Evolutionary conservation across 2,797 vertebrate genomes (phyloP).

Genomic region (Chelmon rostratus): DNA sequence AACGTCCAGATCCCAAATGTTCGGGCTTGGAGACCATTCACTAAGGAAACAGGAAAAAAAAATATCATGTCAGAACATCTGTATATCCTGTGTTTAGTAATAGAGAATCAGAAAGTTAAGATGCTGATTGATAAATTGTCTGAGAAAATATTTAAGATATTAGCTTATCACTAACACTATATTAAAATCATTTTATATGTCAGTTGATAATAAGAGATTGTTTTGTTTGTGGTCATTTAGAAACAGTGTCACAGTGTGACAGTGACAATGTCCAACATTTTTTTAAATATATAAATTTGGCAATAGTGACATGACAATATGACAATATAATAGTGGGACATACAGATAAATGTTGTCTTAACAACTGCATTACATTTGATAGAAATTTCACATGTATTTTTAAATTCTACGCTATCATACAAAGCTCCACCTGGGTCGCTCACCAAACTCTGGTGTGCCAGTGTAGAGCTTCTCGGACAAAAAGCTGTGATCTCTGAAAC

Average conservation of each 20-base stretch:
- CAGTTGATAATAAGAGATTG: not conserved
- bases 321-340: too few species aligned
- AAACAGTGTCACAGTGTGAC: too few species aligned
- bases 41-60: slow-evolving; percentile 73
- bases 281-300: too few species aligned
- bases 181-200: not conserved
- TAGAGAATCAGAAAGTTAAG: not conserved
- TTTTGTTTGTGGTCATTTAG: too few species aligned
- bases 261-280: too few species aligned
- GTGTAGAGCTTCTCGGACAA: slow-evolving; percentile 97
- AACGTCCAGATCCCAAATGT: slow-evolving; percentile 98
- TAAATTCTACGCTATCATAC: too few species aligned
- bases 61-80: not conserved
- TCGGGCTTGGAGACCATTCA: slow-evolving; percentile 97
- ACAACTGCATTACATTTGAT: too few species aligned
- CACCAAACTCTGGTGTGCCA: slow-evolving; percentile 91
- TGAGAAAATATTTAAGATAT: not conserved
- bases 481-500: slow-evolving; percentile 96
- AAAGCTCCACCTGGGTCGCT: too few species aligned
- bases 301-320: too few species aligned
- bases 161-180: not conserved
- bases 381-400: too few species aligned
- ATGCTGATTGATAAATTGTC: not conserved
- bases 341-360: too few species aligned
- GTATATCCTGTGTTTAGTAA: not conserved